Percentiles rank a stretch among this genome's conserved stretches.
Conservation (phyloP, 2,888 invertebrate genomes). For the Monoplex corrugatus region DNA sequence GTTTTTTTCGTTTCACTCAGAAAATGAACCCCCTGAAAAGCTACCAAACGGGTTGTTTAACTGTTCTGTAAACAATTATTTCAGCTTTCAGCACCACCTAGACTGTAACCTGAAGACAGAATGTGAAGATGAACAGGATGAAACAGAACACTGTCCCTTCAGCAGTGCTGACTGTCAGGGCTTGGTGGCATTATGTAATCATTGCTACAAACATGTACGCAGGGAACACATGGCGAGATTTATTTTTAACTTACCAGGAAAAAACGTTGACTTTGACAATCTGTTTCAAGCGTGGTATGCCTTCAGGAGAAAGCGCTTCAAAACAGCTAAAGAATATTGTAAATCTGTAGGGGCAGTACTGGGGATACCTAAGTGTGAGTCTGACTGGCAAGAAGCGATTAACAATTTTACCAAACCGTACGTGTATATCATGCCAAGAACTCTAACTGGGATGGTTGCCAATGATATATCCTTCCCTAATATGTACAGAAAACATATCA, state of each 20-base stretch:
- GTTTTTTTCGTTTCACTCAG: neutral
- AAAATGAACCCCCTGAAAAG: neutral
- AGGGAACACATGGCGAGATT: neutral
- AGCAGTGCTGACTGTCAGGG: conserved; percentile 11
- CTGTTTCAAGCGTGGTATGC: too few relatives aligned
- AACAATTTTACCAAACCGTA: too few relatives aligned
- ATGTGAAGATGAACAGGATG: neutral
- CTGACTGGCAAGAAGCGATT: too few relatives aligned
- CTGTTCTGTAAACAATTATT: neutral
- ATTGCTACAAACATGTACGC: neutral
- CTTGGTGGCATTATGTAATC: neutral
- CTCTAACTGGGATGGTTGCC: too few relatives aligned
- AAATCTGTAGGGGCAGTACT: neutral
- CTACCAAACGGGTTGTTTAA: conserved; percentile 60
- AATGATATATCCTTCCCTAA: too few relatives aligned
- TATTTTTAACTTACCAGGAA: neutral
- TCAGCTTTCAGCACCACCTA: neutral
- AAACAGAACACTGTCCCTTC: conserved; percentile 16
- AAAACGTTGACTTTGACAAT: neutral
- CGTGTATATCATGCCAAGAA: too few relatives aligned
- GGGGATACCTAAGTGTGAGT: neutral
- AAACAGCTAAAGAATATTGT: too few relatives aligned
- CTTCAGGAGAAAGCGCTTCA: too few relatives aligned
- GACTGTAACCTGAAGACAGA: neutral
- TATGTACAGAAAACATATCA: too few relatives aligned